Evolutionary conservation across 2,797 vertebrate genomes (phyloP).

Genomic region (Siniperca undulata): DNA sequence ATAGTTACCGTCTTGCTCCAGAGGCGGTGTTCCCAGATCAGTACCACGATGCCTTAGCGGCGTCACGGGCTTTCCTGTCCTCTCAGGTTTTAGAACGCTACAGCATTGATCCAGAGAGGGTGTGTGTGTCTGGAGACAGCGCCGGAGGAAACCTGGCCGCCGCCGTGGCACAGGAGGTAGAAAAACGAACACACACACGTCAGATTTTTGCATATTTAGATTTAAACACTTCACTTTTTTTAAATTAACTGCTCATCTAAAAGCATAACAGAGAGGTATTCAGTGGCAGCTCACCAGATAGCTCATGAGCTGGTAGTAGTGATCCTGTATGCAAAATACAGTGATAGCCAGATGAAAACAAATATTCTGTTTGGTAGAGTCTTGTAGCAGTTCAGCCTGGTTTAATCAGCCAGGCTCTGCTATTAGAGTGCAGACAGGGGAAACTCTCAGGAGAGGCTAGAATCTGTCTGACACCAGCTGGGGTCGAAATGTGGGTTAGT

Average conservation of each 20-base stretch:
- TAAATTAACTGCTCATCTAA: not conserved
- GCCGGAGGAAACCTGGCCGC: constrained; percentile 96
- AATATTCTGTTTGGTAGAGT: not conserved
- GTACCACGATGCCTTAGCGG: constrained; percentile 89
- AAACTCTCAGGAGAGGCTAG: too few species aligned
- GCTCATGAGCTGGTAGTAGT: not conserved
- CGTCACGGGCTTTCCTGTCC: constrained; percentile 89
- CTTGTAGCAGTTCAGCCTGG: too few species aligned
- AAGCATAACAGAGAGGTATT: too few species aligned
- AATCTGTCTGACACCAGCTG: not conserved
- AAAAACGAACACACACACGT: not conserved
- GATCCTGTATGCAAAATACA: not conserved
- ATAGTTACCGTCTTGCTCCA: constrained; percentile 94
- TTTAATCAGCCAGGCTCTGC: not conserved
- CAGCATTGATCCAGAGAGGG: constrained; percentile 87
- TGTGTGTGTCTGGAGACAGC: constrained; percentile 95
- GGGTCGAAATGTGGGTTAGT: not conserved
- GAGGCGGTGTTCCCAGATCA: constrained; percentile 92
- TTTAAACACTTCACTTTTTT: not conserved
- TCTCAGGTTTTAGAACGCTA: constrained; percentile 85
- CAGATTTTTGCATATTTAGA: too few species aligned
- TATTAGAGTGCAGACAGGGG: too few species aligned
- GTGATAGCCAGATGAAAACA: not conserved
- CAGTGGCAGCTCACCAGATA: too few species aligned
- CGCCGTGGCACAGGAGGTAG: constrained; percentile 92